Evolutionary conservation across 2,797 vertebrate species (phyloP), one percentile per base, ranked within the genome.

Genomic region (Hoplostethus mediterraneus): DNA sequence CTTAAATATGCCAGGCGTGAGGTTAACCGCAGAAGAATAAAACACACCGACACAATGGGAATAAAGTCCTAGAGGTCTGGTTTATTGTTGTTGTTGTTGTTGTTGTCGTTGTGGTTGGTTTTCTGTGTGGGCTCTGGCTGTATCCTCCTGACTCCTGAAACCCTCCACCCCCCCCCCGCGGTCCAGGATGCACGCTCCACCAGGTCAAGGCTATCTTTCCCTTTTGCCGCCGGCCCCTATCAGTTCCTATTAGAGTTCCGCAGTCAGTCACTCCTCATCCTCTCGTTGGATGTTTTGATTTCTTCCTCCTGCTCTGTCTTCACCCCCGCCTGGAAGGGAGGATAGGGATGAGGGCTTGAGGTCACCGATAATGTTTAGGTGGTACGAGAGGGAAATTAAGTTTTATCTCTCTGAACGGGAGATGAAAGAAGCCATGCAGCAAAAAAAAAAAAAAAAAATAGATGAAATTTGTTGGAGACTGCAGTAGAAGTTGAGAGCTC

Each of bases 291-390:
- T 14, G 47, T 45, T 83, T 85, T 87, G 73, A 85, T 80, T 71
- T 65, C 73, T 69, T 75, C 80, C 77, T 79, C 75, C 86, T 83
- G 77, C 5, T 13, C 75, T 57, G 59, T 58, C 17, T 7, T 63
- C 68, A 75, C 55, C 70, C 28, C 57, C 58, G 25, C 40, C 61
- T 61, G 64, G 63, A 71, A 67, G 85, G 89, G 89, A 91, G 90
- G 84, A 88, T 13, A 25, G 65, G 53, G 70, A 67, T 66, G 63
- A 79, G 80, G 67, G 21, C 65, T 67, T 70, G 65, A 90, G 86
- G 87, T 90, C 86, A 83, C 80, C 69, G 90, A 91, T 90, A 90
- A 85, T 67, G 60, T 76, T 74, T 67, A 77, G 87, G 81, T 85
- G 83, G 82, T 74, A 87, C 82, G 86, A 81, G 80, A 79, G 83